phyloP scores from a whole-genome alignment of 2,888 invertebrate species.

The Drepanosiphum platanoidis region DNA sequence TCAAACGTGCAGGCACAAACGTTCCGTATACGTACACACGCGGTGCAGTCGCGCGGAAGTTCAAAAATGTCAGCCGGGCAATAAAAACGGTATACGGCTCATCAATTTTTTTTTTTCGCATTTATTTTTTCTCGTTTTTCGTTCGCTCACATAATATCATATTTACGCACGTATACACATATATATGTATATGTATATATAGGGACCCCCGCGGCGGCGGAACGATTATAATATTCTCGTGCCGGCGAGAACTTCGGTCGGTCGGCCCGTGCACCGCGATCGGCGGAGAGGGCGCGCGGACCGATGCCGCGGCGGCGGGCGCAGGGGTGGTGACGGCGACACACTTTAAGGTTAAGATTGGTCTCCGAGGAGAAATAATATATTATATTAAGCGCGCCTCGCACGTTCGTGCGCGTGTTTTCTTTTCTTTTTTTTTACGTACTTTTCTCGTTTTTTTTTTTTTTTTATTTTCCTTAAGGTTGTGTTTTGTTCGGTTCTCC shows the following conservation, averaged over 20 bases:
- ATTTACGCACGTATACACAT: not conserved
- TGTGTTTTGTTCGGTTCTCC: slow-evolving; percentile 10
- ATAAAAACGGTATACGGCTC: slow-evolving; percentile 64
- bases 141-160: not conserved
- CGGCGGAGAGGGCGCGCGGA: not conserved
- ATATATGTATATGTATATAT: not conserved
- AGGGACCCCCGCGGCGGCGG: slow-evolving; percentile 32
- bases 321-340: slow-evolving; percentile 51
- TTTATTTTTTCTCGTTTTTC: not conserved
- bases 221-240: slow-evolving; percentile 41
- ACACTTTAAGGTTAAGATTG: slow-evolving; percentile 66
- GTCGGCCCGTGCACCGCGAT: slow-evolving; percentile 59
- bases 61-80: slow-evolving; percentile 65
- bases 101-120: slow-evolving; percentile 60
- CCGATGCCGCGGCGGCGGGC: too few species aligned
- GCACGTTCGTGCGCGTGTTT: not conserved
- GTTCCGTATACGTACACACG: not conserved
- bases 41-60: slow-evolving; percentile 40
- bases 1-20: not conserved
- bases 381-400: not conserved
- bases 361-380: slow-evolving; percentile 66
- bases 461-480: slow-evolving; percentile 2
- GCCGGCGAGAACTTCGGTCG: slow-evolving; percentile 60
- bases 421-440: slow-evolving; percentile 10
- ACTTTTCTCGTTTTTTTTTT: not conserved